phyloP scores from a whole-genome alignment of 2,113 vertebrate genomes.

The Nettapus auritus region DNA sequence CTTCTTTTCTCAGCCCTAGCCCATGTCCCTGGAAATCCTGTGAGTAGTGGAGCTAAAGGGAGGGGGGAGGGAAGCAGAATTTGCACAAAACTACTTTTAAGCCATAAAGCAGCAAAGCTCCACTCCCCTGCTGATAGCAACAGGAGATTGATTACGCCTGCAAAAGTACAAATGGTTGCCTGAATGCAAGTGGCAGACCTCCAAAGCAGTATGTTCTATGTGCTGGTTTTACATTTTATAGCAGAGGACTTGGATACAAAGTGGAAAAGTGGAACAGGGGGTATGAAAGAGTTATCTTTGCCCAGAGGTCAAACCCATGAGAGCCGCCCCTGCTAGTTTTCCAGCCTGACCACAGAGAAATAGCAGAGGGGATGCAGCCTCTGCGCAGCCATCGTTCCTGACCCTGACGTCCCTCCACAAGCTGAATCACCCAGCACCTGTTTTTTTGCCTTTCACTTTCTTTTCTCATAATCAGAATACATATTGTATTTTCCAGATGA shows the following conservation, averaged over 20 bases:
- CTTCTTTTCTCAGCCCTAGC: conserved; percentile 72
- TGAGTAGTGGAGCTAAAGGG: conserved; percentile 60
- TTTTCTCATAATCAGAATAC: not conserved
- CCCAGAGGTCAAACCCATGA: conserved; percentile 51
- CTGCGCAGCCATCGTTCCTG: accelerated
- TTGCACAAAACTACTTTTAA: conserved; percentile 81
- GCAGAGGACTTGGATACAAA: conserved; percentile 44
- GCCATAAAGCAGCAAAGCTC: conserved; percentile 61
- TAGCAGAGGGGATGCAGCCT: not conserved
- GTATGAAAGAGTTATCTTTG: conserved; percentile 54
- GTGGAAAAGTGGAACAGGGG: conserved; percentile 33
- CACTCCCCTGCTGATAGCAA: conserved; percentile 86
- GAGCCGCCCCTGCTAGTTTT: not conserved
- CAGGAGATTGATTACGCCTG: conserved; percentile 87
- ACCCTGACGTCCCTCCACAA: not conserved
- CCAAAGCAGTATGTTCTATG: conserved; percentile 65
- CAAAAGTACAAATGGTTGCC: conserved; percentile 87
- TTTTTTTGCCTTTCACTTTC: not conserved
- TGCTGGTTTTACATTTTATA: conserved; percentile 67
- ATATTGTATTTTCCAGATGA: conserved; percentile 47
- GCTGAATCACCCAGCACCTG: not conserved
- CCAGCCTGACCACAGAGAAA: not conserved
- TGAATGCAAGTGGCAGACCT: conserved; percentile 80
- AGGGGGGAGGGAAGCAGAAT: conserved; percentile 54
- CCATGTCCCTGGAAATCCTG: conserved; percentile 74